These are phyloP conservation scores for Cochlearius cochlearius DNA, from an alignment of 2,113 vertebrate species.

Conservation along the genomic window DNA sequence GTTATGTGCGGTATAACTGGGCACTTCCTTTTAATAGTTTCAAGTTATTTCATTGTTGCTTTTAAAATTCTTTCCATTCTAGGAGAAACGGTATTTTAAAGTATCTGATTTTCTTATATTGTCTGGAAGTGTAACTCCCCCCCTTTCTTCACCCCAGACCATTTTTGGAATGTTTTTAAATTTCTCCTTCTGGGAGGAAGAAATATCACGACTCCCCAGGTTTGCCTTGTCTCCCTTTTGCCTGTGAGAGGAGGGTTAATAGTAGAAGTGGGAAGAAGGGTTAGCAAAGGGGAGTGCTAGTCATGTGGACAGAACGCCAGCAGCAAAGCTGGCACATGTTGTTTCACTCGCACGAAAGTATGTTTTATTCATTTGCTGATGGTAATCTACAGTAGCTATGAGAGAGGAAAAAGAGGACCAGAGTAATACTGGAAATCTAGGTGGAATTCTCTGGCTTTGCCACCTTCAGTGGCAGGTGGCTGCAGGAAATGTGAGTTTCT, in stretches of 20 bases:
- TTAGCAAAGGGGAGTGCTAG: neutral
- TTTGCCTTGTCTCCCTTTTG: neutral
- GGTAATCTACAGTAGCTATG: neutral
- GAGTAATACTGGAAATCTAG: neutral
- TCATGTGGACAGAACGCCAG: constrained; percentile 6
- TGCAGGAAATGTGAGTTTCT: neutral
- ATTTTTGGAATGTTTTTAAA: neutral
- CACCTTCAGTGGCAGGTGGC: neutral
- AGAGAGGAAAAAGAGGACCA: neutral
- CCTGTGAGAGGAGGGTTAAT: neutral
- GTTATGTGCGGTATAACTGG: rapidly evolving
- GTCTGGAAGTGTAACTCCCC: neutral
- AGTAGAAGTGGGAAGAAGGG: neutral
- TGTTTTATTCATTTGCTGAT: constrained; percentile 44
- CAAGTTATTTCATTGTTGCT: neutral
- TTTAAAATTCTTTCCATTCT: neutral
- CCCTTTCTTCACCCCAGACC: neutral
- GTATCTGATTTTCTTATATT: neutral
- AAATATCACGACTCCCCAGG: neutral
- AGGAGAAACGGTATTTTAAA: neutral
- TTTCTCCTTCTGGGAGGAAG: neutral
- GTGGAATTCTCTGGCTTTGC: neutral
- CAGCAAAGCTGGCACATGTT: constrained; percentile 36
- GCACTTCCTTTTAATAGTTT: neutral
- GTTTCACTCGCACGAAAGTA: constrained; percentile 1